phyloP scores from a whole-genome alignment of 2,797 vertebrate genomes.

The Podarcis lilfordi region DNA sequence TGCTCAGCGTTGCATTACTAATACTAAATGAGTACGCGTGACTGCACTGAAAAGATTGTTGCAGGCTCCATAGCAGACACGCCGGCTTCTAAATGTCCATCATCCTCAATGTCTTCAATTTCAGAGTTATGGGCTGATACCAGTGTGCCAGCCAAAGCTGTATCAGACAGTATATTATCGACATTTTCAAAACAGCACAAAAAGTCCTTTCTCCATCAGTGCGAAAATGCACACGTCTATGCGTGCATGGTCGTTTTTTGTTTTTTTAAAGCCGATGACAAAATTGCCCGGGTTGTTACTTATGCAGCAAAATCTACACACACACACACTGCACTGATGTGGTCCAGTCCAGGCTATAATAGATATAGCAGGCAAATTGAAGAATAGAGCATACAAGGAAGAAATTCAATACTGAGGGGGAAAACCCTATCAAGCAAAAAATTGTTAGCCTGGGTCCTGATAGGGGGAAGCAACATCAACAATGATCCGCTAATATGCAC shows the following conservation, averaged over 20 bases:
- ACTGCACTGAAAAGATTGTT: neutral
- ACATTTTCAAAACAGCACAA: neutral
- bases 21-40: neutral
- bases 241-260: too few species aligned
- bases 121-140: neutral
- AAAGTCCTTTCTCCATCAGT: neutral
- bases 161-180: neutral
- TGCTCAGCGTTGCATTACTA: neutral
- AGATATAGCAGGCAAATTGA: constrained; percentile 18
- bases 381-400: constrained; percentile 13
- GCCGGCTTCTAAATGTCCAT: neutral
- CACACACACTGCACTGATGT: neutral
- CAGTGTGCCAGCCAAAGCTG: neutral
- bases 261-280: neutral
- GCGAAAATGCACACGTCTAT: neutral
- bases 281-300: neutral
- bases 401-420: constrained; percentile 27
- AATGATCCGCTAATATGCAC: constrained; percentile 32
- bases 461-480: neutral
- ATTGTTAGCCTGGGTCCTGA: constrained; percentile 14
- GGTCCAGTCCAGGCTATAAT: neutral
- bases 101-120: neutral
- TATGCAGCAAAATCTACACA: neutral
- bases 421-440: neutral
- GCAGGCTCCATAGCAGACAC: neutral